Evolutionary conservation across 2,113 vertebrate species (phyloP), one percentile per base, ranked within the genome.

Genomic region (Gambusia affinis): DNA sequence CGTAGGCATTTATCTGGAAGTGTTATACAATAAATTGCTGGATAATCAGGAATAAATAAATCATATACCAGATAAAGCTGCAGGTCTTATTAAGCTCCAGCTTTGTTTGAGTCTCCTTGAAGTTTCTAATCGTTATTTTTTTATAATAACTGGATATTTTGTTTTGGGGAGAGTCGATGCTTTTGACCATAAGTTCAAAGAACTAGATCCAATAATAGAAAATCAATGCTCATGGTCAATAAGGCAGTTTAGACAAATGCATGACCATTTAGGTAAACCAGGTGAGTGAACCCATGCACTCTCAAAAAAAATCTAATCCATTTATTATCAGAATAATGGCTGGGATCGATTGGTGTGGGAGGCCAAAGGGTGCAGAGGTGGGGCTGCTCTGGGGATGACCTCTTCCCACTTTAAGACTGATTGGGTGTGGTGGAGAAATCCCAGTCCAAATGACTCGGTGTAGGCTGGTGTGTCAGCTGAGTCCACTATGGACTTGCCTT

Each of bases 241-340:
- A 90, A 73, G 76, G 79, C 87, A 84, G 74, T 86, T 85, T 90
- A 74, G 78, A 60, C 84, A 83, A 88, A 90, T 83, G 85, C 82
- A 72, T 87, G 70, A 81, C 91, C 87, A 88, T 82, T 81, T 76
- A 68, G 3, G 24, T 81, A 85, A 82, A 81, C 76, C 86, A 82
- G 61, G 87, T 89, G 89, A 90, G 78, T 89, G 71, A 69, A n/a
- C 86, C 72, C 72, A 70, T 12, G 85, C 14, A 0, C 4, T 12
- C 28, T 78, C 75, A 77, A 57, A 91, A 88, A 8, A 89, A 88
- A 81, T 73, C 80, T 81, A 90, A 89, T 75, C 73, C 82, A 89
- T 85, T 92, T 90, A 89, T 89, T 84, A 92, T 89, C 87, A 84
- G 87, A 88, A 90, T 90, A 86, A 87, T 91, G 88, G 72, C 82